Conservation (phyloP, 2,888 invertebrate genomes). For the Drosophila koepferae region DNA sequence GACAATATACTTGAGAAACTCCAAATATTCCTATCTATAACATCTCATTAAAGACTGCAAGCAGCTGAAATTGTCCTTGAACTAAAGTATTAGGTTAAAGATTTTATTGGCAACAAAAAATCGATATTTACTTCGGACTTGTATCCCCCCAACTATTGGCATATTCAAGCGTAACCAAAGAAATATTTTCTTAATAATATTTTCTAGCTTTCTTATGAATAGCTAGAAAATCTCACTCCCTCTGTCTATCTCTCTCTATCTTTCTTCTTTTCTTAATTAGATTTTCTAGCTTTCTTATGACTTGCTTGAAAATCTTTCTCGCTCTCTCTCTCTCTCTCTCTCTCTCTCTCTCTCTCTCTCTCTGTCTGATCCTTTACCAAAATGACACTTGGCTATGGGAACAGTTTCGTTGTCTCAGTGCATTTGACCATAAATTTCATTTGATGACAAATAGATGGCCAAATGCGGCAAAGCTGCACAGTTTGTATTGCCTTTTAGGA, state of each 20-base stretch:
- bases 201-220: not conserved
- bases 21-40: not conserved
- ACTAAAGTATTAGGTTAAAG: not conserved
- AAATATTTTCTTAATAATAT: not conserved
- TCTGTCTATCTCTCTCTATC: no score
- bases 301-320: no score
- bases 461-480: slow-evolving; percentile 25
- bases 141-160: no score
- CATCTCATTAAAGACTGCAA: not conserved
- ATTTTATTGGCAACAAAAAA: not conserved
- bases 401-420: slow-evolving; percentile 37
- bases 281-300: no score
- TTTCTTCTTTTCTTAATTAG: no score
- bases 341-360: no score
- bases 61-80: no score
- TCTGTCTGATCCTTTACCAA: not conserved
- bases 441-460: slow-evolving; percentile 49
- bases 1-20: not conserved
- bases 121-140: not conserved
- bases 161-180: no score
- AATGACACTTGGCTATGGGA: slow-evolving; percentile 12
- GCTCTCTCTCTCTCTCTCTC: no score
- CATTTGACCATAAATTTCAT: slow-evolving; percentile 35
- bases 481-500: slow-evolving; percentile 39
- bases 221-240: not conserved